A percentile compares a stretch with the other conserved stretches of the same genome.
phyloP scores from a whole-genome alignment of 2,113 vertebrate genomes.

The Muscicapa adusta region DNA sequence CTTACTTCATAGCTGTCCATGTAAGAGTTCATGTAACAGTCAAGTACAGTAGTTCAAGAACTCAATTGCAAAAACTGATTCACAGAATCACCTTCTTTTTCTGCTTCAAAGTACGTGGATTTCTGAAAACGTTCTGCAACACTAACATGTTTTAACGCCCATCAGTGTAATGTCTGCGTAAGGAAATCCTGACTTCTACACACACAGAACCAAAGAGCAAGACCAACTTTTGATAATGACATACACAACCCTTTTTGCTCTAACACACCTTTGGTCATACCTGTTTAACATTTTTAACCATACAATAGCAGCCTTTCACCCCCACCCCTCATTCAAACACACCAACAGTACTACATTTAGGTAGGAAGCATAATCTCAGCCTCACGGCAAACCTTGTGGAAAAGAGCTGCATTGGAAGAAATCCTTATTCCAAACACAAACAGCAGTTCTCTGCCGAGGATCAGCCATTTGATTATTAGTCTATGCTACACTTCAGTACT shows the following conservation, averaged over 20 bases:
- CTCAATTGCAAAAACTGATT: conserved; percentile 43
- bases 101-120: conserved; percentile 24
- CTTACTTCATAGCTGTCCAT: conserved; percentile 46
- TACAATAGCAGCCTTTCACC: conserved; percentile 46
- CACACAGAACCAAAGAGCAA: background rate
- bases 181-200: conserved; percentile 20
- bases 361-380: conserved; percentile 63
- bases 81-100: conserved; percentile 54
- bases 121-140: conserved; percentile 11
- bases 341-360: background rate
- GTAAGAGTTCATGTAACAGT: conserved; percentile 39
- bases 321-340: conserved; percentile 5
- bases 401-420: conserved; percentile 49
- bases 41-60: conserved; percentile 57
- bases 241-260: conserved; percentile 5
- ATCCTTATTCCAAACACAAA: background rate
- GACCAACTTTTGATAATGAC: conserved; percentile 21
- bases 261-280: conserved; percentile 59
- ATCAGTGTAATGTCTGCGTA: background rate
- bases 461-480: conserved; percentile 16
- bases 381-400: conserved; percentile 34
- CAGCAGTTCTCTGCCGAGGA: conserved; percentile 7
- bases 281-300: conserved; percentile 28
- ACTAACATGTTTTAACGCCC: background rate
- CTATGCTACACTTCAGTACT: conserved; percentile 45